Conservation (phyloP, 1,140 invertebrate genomes). For the Hyles euphorbiae region DNA sequence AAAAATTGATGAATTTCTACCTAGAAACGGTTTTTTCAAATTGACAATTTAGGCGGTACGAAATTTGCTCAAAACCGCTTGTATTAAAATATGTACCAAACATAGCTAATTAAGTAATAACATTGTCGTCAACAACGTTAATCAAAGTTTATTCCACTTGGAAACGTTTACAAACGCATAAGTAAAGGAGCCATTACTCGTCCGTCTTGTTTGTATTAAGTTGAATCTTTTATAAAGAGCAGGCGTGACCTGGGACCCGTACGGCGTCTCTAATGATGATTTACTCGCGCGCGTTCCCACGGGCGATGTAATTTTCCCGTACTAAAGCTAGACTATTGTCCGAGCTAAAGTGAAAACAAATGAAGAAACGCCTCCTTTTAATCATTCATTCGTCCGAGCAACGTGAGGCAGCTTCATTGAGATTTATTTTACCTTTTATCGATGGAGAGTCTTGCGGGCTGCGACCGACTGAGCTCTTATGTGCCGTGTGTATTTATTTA, state of each 20-base stretch:
- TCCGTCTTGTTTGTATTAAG: slow-evolving; percentile 58
- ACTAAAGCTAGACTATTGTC: slow-evolving; percentile 45
- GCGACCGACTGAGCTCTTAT: slow-evolving; percentile 7
- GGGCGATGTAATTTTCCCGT: slow-evolving; percentile 65
- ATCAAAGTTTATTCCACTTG: too few relatives aligned
- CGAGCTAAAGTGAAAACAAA: slow-evolving; percentile 64
- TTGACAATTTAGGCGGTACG: too few relatives aligned
- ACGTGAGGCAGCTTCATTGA: slow-evolving; percentile 50
- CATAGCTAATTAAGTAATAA: too few relatives aligned
- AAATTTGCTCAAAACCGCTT: too few relatives aligned
- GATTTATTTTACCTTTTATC: slow-evolving; percentile 56
- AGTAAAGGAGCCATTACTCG: slow-evolving; percentile 36
- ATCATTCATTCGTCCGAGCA: slow-evolving; percentile 57
- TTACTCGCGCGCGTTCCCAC: slow-evolving; percentile 52
- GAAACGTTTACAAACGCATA: slow-evolving; percentile 8
- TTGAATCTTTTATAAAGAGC: slow-evolving; percentile 70
- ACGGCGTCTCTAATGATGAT: slow-evolving; percentile 59
- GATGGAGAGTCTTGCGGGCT: slow-evolving; percentile 14
- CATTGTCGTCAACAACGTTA: too few relatives aligned
- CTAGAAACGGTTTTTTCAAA: too few relatives aligned
- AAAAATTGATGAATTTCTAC: too few relatives aligned
- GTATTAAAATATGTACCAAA: too few relatives aligned
- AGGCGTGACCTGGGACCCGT: slow-evolving; percentile 45
- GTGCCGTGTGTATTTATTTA: too few relatives aligned
- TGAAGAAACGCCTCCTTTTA: slow-evolving; percentile 55